phyloP scores from a whole-genome alignment of 2,113 vertebrate species.

The Procavia capensis region DNA sequence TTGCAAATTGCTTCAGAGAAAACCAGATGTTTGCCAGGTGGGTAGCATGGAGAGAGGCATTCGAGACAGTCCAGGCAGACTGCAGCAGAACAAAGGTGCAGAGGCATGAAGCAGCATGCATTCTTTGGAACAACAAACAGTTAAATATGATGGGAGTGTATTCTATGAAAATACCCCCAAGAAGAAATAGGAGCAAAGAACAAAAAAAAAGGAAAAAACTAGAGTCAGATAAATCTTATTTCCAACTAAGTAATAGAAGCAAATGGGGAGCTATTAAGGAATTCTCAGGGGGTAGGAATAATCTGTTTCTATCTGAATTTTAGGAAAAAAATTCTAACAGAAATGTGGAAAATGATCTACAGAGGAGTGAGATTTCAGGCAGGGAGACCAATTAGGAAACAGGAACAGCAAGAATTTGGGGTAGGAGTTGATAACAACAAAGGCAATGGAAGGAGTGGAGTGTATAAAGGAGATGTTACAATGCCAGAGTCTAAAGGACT shows the following conservation, averaged over 20 bases:
- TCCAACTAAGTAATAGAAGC: slow-evolving; percentile 2
- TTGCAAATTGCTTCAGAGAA: slow-evolving; percentile 60
- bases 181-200: background rate
- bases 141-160: background rate
- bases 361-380: background rate
- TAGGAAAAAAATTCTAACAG: background rate
- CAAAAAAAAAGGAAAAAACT: background rate
- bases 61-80: background rate
- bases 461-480: background rate
- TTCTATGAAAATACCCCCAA: background rate
- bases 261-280: background rate
- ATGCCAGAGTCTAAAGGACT: background rate
- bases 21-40: slow-evolving; percentile 67
- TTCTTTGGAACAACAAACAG: background rate
- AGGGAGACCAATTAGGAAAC: background rate
- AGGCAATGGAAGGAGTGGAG: background rate
- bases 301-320: background rate
- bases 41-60: background rate
- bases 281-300: background rate
- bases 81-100: background rate
- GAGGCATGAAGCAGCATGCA: background rate
- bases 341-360: background rate
- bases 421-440: background rate
- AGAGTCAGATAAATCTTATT: background rate
- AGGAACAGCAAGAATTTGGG: background rate